Evolutionary conservation across 2,888 invertebrate species (phyloP).

Genomic region (Apocheima hispidaria): DNA sequence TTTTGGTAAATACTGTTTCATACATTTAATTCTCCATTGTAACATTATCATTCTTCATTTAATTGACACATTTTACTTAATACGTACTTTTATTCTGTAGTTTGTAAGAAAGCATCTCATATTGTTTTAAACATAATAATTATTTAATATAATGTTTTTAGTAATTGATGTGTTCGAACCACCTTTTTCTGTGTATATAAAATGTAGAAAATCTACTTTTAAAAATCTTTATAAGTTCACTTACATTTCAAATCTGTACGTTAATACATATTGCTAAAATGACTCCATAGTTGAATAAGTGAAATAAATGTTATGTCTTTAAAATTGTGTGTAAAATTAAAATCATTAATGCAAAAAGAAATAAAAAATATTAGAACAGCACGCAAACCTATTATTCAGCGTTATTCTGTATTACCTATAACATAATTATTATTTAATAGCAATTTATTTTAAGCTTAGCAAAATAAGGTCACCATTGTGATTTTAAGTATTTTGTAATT

Average conservation of each 20-base stretch:
- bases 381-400: background rate
- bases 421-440: constrained; percentile 37
- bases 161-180: constrained; percentile 64
- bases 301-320: too few species aligned
- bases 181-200: constrained; percentile 60
- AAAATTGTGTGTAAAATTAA: too few species aligned
- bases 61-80: background rate
- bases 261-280: background rate
- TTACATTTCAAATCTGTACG: constrained; percentile 1
- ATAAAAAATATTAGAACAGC: background rate
- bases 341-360: background rate
- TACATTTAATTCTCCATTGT: background rate
- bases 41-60: background rate
- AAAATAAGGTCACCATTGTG: constrained; percentile 76
- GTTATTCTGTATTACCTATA: background rate
- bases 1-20: background rate
- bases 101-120: constrained; percentile 17
- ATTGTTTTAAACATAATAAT: constrained; percentile 25
- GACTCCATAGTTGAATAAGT: background rate
- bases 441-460: constrained; percentile 55
- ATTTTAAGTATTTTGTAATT: constrained; percentile 71
- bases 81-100: constrained; percentile 6
- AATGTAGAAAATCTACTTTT: constrained; percentile 29
- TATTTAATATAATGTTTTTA: constrained; percentile 13
- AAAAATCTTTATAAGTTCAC: constrained; percentile 24